Evolutionary conservation across 2,797 vertebrate species (phyloP).

Genomic region (Liparis tanakae): DNA sequence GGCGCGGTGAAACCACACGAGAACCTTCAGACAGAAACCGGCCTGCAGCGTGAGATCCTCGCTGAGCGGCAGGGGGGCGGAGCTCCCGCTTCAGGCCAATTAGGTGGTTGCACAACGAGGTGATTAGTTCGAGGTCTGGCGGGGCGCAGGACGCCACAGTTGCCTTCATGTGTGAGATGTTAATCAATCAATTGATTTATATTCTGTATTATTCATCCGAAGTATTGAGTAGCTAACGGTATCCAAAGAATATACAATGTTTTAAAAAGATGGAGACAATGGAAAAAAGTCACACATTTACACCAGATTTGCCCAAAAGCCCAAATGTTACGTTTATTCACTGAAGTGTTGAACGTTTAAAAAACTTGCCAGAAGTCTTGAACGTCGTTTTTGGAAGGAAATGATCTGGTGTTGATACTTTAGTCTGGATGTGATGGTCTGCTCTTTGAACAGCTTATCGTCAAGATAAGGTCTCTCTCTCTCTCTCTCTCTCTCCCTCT

Average conservation of each 20-base stretch:
- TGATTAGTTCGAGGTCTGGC: neutral
- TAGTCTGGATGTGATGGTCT: neutral
- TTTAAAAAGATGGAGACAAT: too few relatives aligned
- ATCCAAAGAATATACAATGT: too few relatives aligned
- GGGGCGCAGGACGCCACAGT: too few relatives aligned
- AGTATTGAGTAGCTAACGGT: too few relatives aligned
- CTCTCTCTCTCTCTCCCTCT: neutral
- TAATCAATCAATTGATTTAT: neutral
- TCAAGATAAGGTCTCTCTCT: neutral
- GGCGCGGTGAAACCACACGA: neutral
- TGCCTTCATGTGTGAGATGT: too few relatives aligned
- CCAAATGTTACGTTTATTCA: neutral
- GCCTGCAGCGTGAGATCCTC: neutral
- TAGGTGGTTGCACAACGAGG: neutral
- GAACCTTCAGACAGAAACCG: neutral
- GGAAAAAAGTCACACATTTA: too few relatives aligned
- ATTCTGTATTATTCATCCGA: neutral
- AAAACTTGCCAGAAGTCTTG: neutral
- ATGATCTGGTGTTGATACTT: neutral
- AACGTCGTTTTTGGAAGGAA: neutral
- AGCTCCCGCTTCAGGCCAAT: neutral
- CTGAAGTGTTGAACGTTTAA: neutral
- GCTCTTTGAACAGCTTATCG: slow-evolving; percentile 5
- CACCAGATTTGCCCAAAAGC: neutral
- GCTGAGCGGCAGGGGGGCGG: neutral